Conservation (phyloP, 2,797 vertebrate species). For the Decapterus maruadsi region DNA sequence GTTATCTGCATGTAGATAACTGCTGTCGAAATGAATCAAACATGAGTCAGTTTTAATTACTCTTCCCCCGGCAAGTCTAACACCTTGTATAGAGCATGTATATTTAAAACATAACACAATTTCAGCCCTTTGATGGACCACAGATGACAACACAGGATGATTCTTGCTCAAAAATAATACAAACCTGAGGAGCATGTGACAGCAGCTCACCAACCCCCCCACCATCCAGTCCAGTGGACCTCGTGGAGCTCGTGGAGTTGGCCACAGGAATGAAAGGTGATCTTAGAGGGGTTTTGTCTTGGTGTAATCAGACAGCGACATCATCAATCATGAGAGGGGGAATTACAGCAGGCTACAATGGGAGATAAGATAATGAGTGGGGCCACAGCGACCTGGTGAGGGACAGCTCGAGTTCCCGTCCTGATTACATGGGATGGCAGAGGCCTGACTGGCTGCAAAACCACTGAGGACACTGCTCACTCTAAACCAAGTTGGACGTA, state of each 20-base stretch:
- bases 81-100: not conserved
- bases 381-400: constrained; percentile 69
- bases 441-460: constrained; percentile 34
- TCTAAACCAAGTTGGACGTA: not conserved
- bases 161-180: constrained; percentile 25
- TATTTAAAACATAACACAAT: not conserved
- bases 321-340: constrained; percentile 83
- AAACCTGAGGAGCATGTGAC: constrained; percentile 26
- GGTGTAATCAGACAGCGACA: constrained; percentile 85
- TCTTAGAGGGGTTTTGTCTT: constrained; percentile 78
- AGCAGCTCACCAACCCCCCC: constrained; percentile 14
- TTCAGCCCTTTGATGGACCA: not conserved
- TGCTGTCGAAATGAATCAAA: constrained; percentile 20
- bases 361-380: constrained; percentile 83
- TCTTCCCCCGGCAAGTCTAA: not conserved
- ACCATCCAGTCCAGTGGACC: constrained; percentile 36
- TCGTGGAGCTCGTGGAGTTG: constrained; percentile 61
- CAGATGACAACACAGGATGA: not conserved
- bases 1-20: constrained; percentile 41
- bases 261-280: constrained; percentile 78
- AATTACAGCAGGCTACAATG: constrained; percentile 83
- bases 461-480: constrained; percentile 21
- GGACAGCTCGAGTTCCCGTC: constrained; percentile 77
- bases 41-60: constrained; percentile 1
- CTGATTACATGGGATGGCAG: constrained; percentile 75